Evolutionary conservation across 2,888 invertebrate species (phyloP).

Genomic region (Drosophila nigricruria): DNA sequence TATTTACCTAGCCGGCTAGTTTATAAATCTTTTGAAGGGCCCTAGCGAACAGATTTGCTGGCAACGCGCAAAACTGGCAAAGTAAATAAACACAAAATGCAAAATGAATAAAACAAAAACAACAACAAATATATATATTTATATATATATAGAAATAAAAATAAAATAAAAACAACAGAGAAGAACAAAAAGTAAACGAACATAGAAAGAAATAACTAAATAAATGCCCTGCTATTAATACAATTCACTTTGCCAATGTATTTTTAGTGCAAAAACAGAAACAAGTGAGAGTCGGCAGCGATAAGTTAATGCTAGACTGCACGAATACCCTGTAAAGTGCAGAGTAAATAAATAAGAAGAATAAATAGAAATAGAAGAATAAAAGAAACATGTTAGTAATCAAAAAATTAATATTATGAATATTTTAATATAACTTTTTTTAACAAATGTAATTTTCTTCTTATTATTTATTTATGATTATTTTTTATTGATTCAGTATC

Average conservation of each 20-base stretch:
- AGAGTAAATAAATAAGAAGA: too few relatives aligned
- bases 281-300: constrained; percentile 42
- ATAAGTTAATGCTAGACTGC: background rate
- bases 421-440: too few relatives aligned
- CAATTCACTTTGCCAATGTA: constrained; percentile 83
- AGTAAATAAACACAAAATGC: constrained; percentile 79
- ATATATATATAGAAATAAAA: background rate
- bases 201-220: constrained; percentile 75
- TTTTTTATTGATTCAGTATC: too few relatives aligned
- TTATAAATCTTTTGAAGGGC: constrained; percentile 80
- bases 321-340: constrained; percentile 26
- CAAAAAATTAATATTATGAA: too few relatives aligned
- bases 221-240: constrained; percentile 83
- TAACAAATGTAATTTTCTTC: too few relatives aligned
- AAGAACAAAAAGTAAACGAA: constrained; percentile 54
- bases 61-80: constrained; percentile 70
- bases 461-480: too few relatives aligned
- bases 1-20: constrained; percentile 54
- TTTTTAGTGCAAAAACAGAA: constrained; percentile 72
- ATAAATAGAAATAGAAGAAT: too few relatives aligned
- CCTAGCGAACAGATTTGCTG: constrained; percentile 53
- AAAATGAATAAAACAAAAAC: constrained; percentile 30
- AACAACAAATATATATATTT: constrained; percentile 26
- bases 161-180: constrained; percentile 48
- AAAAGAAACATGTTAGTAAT: too few relatives aligned